A percentile compares a stretch with the other conserved stretches of the same genome.
Evolutionary conservation across 1,140 invertebrate genomes (phyloP).

Genomic region (Triops longicaudatus): DNA sequence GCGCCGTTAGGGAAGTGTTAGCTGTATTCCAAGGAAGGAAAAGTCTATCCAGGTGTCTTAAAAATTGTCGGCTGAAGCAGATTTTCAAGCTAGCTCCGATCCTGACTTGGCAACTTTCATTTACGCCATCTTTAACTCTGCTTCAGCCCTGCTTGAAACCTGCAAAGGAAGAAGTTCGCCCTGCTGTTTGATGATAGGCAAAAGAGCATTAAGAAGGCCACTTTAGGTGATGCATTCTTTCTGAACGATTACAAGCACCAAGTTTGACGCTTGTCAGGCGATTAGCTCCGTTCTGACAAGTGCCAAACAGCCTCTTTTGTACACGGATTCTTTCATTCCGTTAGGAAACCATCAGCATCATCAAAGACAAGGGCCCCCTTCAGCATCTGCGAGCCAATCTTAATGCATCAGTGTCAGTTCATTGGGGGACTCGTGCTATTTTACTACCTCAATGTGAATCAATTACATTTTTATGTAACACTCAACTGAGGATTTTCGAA

Average conservation of each 20-base stretch:
- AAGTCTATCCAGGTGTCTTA: neutral
- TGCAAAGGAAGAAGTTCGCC: neutral
- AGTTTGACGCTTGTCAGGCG: conserved; percentile 14
- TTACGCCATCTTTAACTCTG: conserved; percentile 9
- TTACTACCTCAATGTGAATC: neutral
- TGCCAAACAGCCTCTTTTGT: conserved; percentile 14
- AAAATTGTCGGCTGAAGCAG: neutral
- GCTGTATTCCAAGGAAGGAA: neutral
- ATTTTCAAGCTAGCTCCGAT: neutral
- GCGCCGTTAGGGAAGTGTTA: neutral
- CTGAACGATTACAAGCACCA: conserved; percentile 11
- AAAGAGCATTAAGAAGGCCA: neutral
- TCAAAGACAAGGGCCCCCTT: neutral
- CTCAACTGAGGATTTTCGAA: neutral
- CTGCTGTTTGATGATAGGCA: neutral
- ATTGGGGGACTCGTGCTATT: neutral
- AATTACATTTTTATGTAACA: neutral
- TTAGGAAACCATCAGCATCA: neutral
- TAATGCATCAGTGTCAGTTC: neutral
- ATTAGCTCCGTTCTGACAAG: conserved; percentile 1
- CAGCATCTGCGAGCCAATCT: neutral
- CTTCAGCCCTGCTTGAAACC: neutral
- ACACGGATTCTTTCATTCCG: neutral
- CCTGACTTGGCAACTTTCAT: conserved; percentile 14
- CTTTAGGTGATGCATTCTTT: conserved; percentile 12